Percentiles rank a stretch among this genome's conserved stretches.
Evolutionary conservation across 2,888 invertebrate genomes (phyloP).

Genomic region (Himalopsyche anomala): DNA sequence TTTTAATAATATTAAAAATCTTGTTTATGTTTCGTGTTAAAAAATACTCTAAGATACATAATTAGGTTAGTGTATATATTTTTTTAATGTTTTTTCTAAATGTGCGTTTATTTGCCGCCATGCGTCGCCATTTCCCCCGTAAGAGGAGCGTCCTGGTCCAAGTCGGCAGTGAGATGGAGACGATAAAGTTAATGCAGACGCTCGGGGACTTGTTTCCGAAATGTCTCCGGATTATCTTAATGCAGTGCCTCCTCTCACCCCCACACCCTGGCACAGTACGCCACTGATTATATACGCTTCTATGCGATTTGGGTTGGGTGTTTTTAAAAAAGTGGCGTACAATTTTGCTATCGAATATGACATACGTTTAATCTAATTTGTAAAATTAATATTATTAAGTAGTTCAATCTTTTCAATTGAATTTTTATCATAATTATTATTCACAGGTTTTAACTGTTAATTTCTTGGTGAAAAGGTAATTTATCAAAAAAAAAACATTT

Average conservation of each 20-base stretch:
- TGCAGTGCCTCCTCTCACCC: background rate
- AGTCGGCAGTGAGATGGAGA: slow-evolving; percentile 37
- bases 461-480: too few relatives aligned
- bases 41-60: too few relatives aligned
- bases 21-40: too few relatives aligned
- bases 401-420: too few relatives aligned
- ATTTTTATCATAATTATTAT: too few relatives aligned
- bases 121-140: background rate
- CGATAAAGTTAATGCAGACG: slow-evolving; percentile 42
- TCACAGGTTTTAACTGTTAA: too few relatives aligned
- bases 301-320: background rate
- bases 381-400: too few relatives aligned
- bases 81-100: background rate
- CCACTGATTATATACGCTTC: slow-evolving; percentile 2
- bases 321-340: background rate
- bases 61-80: too few relatives aligned
- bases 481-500: too few relatives aligned
- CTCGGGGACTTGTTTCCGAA: slow-evolving; percentile 34
- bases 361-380: too few relatives aligned
- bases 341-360: too few relatives aligned
- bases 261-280: background rate
- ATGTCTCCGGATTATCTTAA: slow-evolving; percentile 47
- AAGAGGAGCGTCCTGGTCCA: background rate
- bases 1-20: too few relatives aligned
- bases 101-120: background rate